Evolutionary conservation across 2,888 invertebrate species (phyloP), one percentile per base, ranked within the genome.

Genomic region (Eilema sororculum): DNA sequence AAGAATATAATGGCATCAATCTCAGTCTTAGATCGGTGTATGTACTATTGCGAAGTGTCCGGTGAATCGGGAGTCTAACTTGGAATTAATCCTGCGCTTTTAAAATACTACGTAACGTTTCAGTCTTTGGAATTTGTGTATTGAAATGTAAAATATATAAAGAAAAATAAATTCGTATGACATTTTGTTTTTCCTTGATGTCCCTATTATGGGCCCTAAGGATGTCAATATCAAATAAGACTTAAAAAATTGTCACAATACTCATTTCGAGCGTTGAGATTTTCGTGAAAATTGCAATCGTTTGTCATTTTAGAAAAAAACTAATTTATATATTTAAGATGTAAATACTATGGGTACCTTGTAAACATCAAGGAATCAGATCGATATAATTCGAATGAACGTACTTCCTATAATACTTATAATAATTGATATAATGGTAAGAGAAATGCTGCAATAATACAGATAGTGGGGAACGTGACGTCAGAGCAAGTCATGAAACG

Each of bases 41-140:
- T 77, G 69, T 69, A 72, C 72, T 71, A 74, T 76, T 82, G 76
- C 82, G 69, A 65, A 70, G 60, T 78, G 62, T 67, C 71, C 68
- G 58, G 41, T 52, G 52, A 20, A 69, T 16, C 61, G 33, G 20
- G 22, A 20, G 57, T 10, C 65, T n/a, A 6, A 0, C 16, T 20
- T 58, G 63, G 28, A 41, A 60, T 52, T 67, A 74, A 78, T 81
- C 82, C 82, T 81, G 83, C 82, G 82, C 83, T 78, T 81, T 74
- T 56, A 22, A 72, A 80, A 76, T 78, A 77, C 77, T 76, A 78
- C 69, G 71, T 75, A 73, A 76, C 77, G 76, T 78, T 80, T 87
- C 87, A 87, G 87, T 87, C 87, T 87, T 87, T 87, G 87, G 85
- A 83, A 86, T 86, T 87, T 87, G 81, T 85, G 84, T 84, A 80